A percentile compares a stretch with the other conserved stretches of the same genome.
phyloP scores from a whole-genome alignment of 2,888 invertebrate species.

The Parnassius apollo region DNA sequence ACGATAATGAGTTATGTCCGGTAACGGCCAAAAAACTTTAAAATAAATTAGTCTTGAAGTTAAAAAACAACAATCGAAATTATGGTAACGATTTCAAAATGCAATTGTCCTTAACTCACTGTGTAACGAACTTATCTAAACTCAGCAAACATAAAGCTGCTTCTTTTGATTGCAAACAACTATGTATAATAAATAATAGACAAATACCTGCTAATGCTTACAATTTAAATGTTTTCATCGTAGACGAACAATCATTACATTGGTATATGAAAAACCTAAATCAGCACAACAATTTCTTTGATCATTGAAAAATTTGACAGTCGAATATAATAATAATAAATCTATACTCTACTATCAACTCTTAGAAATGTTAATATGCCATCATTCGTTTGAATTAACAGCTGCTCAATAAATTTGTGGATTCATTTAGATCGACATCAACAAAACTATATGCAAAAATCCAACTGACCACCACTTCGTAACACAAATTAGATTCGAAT shows the following conservation, averaged over 20 bases:
- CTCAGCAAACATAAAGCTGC: background rate
- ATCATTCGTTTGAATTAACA: conserved; percentile 25
- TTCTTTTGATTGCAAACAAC: background rate
- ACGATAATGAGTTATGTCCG: conserved; percentile 5
- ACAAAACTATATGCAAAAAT: conserved; percentile 60
- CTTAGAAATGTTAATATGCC: conserved; percentile 5
- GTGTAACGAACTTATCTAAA: conserved; percentile 13
- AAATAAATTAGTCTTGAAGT: conserved; percentile 4
- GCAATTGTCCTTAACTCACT: conserved; percentile 1
- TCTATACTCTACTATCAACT: no score
- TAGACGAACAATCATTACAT: no score
- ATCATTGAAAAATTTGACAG: no score
- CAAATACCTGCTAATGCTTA: no score
- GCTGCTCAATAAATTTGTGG: conserved; percentile 27
- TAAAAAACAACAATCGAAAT: conserved; percentile 5
- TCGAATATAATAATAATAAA: no score
- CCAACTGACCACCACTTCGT: conserved; percentile 52
- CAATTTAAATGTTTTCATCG: no score
- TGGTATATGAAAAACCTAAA: no score
- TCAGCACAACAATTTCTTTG: no score
- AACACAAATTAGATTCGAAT: conserved; percentile 72
- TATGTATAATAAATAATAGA: background rate
- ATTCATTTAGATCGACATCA: conserved; percentile 39
- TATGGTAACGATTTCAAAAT: conserved; percentile 3
- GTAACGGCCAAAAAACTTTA: background rate